Base-by-base conservation (phyloP, 2,797 vertebrate species). In the Leucoraja ocellata region DNA sequence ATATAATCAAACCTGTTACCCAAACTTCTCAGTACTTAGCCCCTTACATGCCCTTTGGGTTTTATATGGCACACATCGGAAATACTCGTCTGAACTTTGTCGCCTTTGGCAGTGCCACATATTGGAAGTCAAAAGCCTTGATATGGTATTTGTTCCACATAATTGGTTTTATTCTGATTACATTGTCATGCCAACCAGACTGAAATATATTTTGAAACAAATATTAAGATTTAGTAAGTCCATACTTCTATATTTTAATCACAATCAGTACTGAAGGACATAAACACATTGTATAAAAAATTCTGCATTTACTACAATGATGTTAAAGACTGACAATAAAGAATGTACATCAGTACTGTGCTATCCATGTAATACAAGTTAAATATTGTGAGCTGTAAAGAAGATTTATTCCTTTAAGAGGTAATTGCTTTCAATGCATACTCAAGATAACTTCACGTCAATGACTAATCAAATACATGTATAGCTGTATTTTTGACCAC, bases 81-180 rank as follows among this genome's bases (percentile, higher is more conserved):
- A 6, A 81, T 39, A 80, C 36, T 39, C 39, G 5, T 5, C 36
- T 80, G 36, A 39, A 80, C 18, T 46, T 81, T 81, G 5, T 81
- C 39, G 46, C 18, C 25, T 58, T 28, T 16, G 80, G 80, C 9
- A 25, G 58, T 83, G 23, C 23, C 28, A 83, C 54, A 36, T 36
- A 32, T 2, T 88, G n/a, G 32, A 88, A 65, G 28, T 36, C 83
- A 63, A 25, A 86, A 58, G 1, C 63, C 65, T 88, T 14, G 58
- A 65, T 88, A 14, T 16, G 18, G n/a, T 88, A 88, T 32, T 65
- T 65, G n/a, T 8, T 88, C 16, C 65, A 7, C 8, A 36, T 68
- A 68, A 65, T 88, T 65, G 61, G 61, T 28, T 88, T 88, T 88
- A 88, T 88, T 88, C n/a, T 68, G 6, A 88, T 36, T 36, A 88